phyloP scores from a whole-genome alignment of 2,888 invertebrate species.

The Timandra comae region DNA sequence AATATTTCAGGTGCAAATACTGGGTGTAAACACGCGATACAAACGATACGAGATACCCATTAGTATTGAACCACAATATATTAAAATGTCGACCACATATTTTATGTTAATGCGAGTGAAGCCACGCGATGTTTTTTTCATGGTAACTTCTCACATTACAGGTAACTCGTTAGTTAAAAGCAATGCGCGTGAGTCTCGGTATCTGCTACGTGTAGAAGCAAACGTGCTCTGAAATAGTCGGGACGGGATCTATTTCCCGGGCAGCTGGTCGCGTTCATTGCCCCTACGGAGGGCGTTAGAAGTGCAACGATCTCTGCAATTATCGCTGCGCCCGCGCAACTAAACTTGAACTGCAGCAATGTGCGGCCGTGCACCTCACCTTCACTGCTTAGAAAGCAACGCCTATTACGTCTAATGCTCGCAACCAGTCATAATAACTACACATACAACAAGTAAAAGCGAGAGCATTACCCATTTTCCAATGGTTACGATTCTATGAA shows the following conservation, averaged over 20 bases:
- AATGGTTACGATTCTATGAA: conserved; percentile 18
- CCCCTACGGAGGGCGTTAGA: conserved; percentile 70
- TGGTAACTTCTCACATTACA: conserved; percentile 49
- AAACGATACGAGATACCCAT: conserved; percentile 15
- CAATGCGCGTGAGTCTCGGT: conserved; percentile 42
- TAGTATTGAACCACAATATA: conserved; percentile 16
- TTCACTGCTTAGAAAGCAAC: conserved; percentile 74
- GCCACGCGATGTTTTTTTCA: conserved; percentile 27
- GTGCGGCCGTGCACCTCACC: conserved; percentile 61
- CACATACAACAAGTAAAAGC: conserved; percentile 52
- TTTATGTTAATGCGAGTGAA: conserved; percentile 19
- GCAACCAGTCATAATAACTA: conserved; percentile 35
- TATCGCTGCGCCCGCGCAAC: conserved; percentile 52
- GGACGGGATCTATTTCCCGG: conserved; percentile 74
- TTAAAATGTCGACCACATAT: conserved; percentile 17
- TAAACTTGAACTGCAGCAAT: conserved; percentile 70
- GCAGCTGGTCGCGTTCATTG: conserved; percentile 74
- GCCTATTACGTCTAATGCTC: conserved; percentile 57
- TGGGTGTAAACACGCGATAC: conserved; percentile 9
- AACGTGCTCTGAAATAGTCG: conserved; percentile 71
- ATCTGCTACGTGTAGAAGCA: conserved; percentile 45
- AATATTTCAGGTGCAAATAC: conserved; percentile 13
- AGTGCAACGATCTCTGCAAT: conserved; percentile 72
- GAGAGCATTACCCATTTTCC: conserved; percentile 46
- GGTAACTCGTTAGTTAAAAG: conserved; percentile 48